These are phyloP conservation scores for Triplophysa siluroides DNA, from an alignment of 2,113 vertebrate species.

Conservation along the genomic window DNA sequence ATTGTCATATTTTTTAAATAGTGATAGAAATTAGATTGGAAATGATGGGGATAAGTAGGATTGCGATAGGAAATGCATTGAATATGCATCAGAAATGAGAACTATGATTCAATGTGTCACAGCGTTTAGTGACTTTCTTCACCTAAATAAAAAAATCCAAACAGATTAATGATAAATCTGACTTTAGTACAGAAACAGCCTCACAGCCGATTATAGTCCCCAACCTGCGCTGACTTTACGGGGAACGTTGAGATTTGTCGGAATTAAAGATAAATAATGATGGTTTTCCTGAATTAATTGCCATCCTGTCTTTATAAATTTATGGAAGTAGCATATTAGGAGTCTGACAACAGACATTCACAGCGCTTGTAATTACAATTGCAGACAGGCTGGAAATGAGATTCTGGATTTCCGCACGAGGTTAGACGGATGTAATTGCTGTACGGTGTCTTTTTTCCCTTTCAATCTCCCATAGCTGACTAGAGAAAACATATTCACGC, in stretches of 20 bases:
- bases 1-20: too few species aligned
- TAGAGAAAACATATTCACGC: conserved; percentile 52
- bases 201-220: conserved; percentile 8
- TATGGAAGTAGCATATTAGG: conserved; percentile 41
- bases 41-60: too few species aligned
- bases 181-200: not conserved
- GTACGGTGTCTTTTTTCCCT: conserved; percentile 57
- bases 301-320: conserved; percentile 42
- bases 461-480: conserved; percentile 35
- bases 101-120: too few species aligned
- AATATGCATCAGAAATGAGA: too few species aligned
- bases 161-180: not conserved
- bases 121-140: too few species aligned
- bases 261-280: conserved; percentile 50
- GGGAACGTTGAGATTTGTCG: conserved; percentile 24
- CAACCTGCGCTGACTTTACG: conserved; percentile 8
- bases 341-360: conserved; percentile 42
- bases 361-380: conserved; percentile 55
- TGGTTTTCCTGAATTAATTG: conserved; percentile 52
- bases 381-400: conserved; percentile 68
- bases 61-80: too few species aligned
- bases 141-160: not conserved
- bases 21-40: too few species aligned
- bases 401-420: conserved; percentile 69
- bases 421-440: conserved; percentile 54